Evolutionary conservation across 2,113 vertebrate species (phyloP).

Genomic region (Misgurnus mizolepis): DNA sequence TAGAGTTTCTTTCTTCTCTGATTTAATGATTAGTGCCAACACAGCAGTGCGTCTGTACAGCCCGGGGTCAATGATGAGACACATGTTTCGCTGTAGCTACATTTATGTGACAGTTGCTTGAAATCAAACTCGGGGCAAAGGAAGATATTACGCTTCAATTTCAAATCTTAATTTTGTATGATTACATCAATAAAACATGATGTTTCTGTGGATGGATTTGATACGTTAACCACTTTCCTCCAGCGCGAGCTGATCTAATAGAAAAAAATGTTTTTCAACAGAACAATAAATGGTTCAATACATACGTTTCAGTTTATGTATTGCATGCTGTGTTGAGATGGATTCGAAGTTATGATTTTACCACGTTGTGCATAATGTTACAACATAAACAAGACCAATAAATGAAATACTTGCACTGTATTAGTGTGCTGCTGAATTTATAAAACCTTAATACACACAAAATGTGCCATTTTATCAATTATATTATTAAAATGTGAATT

Average conservation of each 20-base stretch:
- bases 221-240: background rate
- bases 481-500: background rate
- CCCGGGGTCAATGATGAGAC: constrained; percentile 4
- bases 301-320: background rate
- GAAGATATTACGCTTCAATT: background rate
- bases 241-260: background rate
- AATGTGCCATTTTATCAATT: background rate
- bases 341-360: background rate
- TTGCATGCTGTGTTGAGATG: background rate
- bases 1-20: constrained; percentile 22
- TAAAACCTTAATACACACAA: too few relatives aligned
- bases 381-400: too few relatives aligned
- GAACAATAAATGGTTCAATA: background rate
- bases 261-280: background rate
- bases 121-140: background rate
- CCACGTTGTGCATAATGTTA: too few relatives aligned
- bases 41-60: constrained; percentile 27
- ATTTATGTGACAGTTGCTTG: constrained; percentile 8
- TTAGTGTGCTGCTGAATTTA: too few relatives aligned
- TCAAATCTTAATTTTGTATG: background rate
- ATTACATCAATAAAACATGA: background rate
- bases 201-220: background rate
- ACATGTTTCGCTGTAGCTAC: constrained; percentile 15
- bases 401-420: too few relatives aligned
- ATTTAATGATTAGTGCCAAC: constrained; percentile 38